phyloP scores from a whole-genome alignment of 2,888 invertebrate genomes.

The Nymphalis c-album region DNA sequence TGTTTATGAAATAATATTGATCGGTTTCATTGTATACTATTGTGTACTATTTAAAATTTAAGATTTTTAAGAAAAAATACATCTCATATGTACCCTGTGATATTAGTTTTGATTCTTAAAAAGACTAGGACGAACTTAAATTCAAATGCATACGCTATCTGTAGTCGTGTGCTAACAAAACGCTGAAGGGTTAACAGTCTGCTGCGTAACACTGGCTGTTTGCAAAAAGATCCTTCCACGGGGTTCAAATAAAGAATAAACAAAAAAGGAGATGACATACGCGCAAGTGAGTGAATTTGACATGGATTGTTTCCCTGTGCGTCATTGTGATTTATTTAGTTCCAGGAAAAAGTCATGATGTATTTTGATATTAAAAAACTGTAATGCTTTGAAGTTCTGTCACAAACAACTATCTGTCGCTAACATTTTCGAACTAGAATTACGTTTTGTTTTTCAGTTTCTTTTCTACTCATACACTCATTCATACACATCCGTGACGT shows the following conservation, averaged over 20 bases:
- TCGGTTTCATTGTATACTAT: too few species aligned
- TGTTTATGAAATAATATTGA: too few species aligned
- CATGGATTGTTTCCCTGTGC: conserved; percentile 41
- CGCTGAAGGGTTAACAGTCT: conserved; percentile 76
- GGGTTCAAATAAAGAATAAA: conserved; percentile 54
- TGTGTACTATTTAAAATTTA: too few species aligned
- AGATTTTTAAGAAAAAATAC: too few species aligned
- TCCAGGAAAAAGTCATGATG: conserved; percentile 15
- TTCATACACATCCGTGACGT: neutral
- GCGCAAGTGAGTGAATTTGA: conserved; percentile 44
- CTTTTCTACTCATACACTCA: neutral
- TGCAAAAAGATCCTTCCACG: conserved; percentile 55
- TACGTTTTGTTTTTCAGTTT: neutral
- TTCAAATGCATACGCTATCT: conserved; percentile 55
- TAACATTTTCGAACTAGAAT: neutral
- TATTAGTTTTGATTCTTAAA: neutral
- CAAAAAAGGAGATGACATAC: conserved; percentile 49
- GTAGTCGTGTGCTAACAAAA: conserved; percentile 62
- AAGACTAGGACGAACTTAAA: conserved; percentile 54
- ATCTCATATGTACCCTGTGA: neutral
- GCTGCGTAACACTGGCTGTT: conserved; percentile 66
- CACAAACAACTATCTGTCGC: neutral
- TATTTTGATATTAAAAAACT: conserved; percentile 14
- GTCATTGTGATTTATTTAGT: conserved; percentile 37
- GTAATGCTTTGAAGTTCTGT: conserved; percentile 7